Evolutionary conservation across 2,888 invertebrate species (phyloP).

Genomic region (Lathronympha strigana): DNA sequence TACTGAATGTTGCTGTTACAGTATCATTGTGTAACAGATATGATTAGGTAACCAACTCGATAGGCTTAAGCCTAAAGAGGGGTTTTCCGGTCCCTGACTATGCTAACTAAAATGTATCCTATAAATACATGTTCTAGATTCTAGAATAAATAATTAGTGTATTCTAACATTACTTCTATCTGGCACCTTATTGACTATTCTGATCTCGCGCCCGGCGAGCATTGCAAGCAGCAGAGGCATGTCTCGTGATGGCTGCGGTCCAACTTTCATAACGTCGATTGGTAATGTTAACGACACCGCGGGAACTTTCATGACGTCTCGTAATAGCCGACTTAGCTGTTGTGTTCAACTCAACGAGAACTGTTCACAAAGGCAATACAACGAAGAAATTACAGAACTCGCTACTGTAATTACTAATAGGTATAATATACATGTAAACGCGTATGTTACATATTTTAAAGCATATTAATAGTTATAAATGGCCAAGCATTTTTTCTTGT

Average conservation of each 20-base stretch:
- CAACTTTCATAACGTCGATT: constrained; percentile 43
- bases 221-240: constrained; percentile 17
- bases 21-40: too few species aligned
- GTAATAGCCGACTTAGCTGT: constrained; percentile 33
- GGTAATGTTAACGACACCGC: constrained; percentile 42
- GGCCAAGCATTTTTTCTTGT: neutral
- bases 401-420: neutral
- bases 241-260: constrained; percentile 31
- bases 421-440: neutral
- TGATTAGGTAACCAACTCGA: too few species aligned
- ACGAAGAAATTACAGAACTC: neutral
- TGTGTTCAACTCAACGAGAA: constrained; percentile 13
- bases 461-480: neutral
- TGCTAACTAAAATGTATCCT: too few species aligned
- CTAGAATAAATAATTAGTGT: too few species aligned
- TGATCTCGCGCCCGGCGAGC: constrained; percentile 17
- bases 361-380: constrained; percentile 23
- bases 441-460: neutral
- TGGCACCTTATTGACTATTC: constrained; percentile 10
- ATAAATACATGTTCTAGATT: too few species aligned
- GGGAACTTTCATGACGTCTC: constrained; percentile 33
- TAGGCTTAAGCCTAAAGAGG: too few species aligned
- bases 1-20: too few species aligned
- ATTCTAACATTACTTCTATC: too few species aligned
- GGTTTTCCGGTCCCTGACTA: too few species aligned